Percentiles rank a stretch among this genome's conserved stretches.
phyloP scores from a whole-genome alignment of 1,140 invertebrate species.

The Drosophila sp. region DNA sequence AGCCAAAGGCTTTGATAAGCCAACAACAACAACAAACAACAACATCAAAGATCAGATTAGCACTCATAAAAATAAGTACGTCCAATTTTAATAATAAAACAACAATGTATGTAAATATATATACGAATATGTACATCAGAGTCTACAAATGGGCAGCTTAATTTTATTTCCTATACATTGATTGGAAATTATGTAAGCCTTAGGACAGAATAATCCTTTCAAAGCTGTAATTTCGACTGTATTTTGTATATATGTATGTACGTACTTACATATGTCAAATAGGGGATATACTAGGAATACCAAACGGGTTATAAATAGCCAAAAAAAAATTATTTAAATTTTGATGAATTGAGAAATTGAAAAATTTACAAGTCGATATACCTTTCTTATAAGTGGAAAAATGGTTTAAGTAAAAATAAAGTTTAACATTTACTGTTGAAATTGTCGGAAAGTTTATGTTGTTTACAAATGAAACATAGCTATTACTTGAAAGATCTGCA shows the following conservation, averaged over 20 bases:
- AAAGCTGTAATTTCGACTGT: not conserved
- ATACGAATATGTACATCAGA: constrained; percentile 18
- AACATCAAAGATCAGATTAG: constrained; percentile 18
- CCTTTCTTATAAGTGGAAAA: no score
- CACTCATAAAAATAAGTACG: constrained; percentile 15
- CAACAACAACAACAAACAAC: constrained; percentile 17
- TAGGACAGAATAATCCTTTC: not conserved
- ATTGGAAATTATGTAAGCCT: not conserved
- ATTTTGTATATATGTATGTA: no score
- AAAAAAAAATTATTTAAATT: no score
- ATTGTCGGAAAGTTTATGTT: not conserved
- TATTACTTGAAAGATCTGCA: no score
- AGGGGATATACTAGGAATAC: no score
- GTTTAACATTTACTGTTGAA: not conserved
- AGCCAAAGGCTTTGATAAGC: constrained; percentile 4
- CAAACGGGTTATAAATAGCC: no score
- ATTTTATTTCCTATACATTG: not conserved
- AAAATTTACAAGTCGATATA: no score
- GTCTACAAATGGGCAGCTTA: not conserved
- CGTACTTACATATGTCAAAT: no score
- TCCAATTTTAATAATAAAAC: constrained; percentile 18
- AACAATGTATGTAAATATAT: constrained; percentile 4
- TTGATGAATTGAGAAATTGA: no score
- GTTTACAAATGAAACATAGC: not conserved
- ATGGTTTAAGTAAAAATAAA: no score